Conservation (phyloP, 2,113 vertebrate species). For the Chlorodrepanis virens region DNA sequence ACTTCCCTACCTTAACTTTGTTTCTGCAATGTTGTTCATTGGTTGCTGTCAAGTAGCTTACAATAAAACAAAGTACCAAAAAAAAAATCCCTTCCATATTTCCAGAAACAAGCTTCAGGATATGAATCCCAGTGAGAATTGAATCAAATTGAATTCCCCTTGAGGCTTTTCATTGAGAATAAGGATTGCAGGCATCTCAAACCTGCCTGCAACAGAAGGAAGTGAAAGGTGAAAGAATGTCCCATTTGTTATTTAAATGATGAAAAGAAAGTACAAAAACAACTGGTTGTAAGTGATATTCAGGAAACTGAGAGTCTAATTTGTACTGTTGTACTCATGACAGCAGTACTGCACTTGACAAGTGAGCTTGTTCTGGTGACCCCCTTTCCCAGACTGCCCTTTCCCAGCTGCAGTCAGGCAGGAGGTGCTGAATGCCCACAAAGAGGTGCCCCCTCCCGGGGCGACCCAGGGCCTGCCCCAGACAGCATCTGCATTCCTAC, state of each 20-base stretch:
- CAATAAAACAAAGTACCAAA: fast-evolving
- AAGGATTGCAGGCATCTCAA: fast-evolving
- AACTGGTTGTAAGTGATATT: not conserved
- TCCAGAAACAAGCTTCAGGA: not conserved
- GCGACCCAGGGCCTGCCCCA: not conserved
- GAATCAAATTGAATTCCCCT: not conserved
- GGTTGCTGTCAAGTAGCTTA: not conserved
- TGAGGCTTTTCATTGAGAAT: not conserved
- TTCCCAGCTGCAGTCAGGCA: not conserved
- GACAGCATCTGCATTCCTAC: not conserved
- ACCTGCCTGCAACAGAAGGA: not conserved
- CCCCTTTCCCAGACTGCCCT: not conserved
- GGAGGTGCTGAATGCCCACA: fast-evolving
- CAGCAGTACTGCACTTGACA: not conserved
- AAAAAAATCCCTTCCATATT: not conserved
- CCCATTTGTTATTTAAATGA: not conserved
- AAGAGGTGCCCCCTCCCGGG: not conserved
- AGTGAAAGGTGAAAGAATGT: not conserved
- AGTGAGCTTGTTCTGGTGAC: not conserved
- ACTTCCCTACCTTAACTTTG: not conserved
- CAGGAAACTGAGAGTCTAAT: not conserved
- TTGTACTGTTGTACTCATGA: not conserved
- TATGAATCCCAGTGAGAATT: not conserved
- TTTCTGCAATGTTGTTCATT: not conserved
- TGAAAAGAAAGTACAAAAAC: not conserved